phyloP scores from a whole-genome alignment of 2,888 invertebrate species.

The Diarsia brunnea region DNA sequence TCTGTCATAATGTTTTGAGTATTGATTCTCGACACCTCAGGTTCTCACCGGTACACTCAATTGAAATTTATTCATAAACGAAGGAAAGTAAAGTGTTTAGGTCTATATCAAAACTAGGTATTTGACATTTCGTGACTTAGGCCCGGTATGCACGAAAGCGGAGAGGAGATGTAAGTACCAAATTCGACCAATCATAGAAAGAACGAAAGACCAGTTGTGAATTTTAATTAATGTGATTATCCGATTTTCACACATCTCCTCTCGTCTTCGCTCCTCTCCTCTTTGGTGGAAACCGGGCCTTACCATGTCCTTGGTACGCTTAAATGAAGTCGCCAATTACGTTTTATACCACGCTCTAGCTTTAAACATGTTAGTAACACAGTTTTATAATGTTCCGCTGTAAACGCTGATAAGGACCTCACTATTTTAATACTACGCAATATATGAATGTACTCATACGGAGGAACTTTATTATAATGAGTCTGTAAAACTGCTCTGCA shows the following conservation, averaged over 20 bases:
- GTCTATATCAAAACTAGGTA: not conserved
- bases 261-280: too few relatives aligned
- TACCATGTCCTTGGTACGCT: slow-evolving; percentile 17
- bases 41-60: not conserved
- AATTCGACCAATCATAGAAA: too few relatives aligned
- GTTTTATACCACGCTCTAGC: slow-evolving; percentile 6
- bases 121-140: slow-evolving; percentile 13
- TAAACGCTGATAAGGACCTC: slow-evolving; percentile 1
- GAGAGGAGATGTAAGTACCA: too few relatives aligned
- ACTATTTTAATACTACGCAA: not conserved
- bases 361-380: slow-evolving; percentile 1
- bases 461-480: not conserved
- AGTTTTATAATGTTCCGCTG: not conserved
- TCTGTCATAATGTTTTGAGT: not conserved
- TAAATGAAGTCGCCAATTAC: not conserved
- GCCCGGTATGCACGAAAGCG: too few relatives aligned
- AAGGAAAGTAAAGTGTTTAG: not conserved
- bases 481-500: not conserved
- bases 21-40: not conserved
- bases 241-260: too few relatives aligned
- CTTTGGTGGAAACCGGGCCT: too few relatives aligned
- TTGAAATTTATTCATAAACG: not conserved
- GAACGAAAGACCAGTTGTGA: too few relatives aligned
- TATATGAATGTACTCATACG: not conserved
- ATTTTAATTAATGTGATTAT: too few relatives aligned